Conservation (phyloP, 2,888 invertebrate genomes). For the Xestia xanthographa region DNA sequence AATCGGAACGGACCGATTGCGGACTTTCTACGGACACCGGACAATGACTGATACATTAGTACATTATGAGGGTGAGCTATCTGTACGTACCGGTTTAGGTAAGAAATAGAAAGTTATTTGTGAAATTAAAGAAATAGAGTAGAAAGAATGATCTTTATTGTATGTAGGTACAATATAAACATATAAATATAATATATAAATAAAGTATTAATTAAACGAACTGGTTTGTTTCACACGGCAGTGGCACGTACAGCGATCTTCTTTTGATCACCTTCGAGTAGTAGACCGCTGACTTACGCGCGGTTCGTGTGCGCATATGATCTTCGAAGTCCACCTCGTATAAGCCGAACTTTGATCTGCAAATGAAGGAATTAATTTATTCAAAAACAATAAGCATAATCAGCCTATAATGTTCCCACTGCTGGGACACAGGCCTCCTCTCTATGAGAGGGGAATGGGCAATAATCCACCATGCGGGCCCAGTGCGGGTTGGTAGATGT, state of each 20-base stretch:
- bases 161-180: background rate
- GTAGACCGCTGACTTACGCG: slow-evolving; percentile 36
- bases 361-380: slow-evolving; percentile 1
- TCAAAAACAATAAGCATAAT: too few relatives aligned
- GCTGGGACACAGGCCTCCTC: too few relatives aligned
- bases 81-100: background rate
- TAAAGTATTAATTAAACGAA: background rate
- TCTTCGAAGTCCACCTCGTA: slow-evolving; percentile 38
- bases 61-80: background rate
- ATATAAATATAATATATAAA: background rate
- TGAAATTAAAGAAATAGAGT: background rate
- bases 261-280: slow-evolving; percentile 17
- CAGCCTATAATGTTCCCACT: too few relatives aligned
- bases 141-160: background rate
- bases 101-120: background rate
- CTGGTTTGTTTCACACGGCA: slow-evolving; percentile 8
- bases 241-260: slow-evolving; percentile 6
- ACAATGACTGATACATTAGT: background rate
- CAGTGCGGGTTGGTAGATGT: too few relatives aligned
- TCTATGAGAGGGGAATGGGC: too few relatives aligned
- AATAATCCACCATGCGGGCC: too few relatives aligned
- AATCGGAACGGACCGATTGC: background rate
- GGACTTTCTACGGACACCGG: background rate
- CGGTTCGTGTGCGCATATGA: slow-evolving; percentile 23
- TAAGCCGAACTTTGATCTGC: slow-evolving; percentile 33